These are phyloP conservation scores for Diplolepis rosae DNA, from an alignment of 2,888 invertebrate species.

Conservation along the genomic window DNA sequence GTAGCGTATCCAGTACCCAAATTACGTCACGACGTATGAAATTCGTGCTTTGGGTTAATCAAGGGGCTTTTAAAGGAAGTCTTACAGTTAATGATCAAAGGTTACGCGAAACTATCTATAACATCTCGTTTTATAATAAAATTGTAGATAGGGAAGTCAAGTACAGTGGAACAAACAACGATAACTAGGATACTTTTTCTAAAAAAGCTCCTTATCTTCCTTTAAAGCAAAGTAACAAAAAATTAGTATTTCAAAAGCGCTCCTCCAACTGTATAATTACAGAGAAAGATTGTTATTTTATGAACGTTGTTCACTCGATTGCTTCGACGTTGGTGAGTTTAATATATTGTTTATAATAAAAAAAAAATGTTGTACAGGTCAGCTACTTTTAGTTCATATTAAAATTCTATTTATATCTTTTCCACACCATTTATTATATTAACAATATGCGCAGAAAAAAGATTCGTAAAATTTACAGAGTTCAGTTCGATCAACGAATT, in stretches of 20 bases:
- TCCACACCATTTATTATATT: no score
- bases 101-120: background rate
- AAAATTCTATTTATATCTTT: no score
- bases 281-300: background rate
- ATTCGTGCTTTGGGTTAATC: slow-evolving; percentile 45
- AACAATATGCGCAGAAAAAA: no score
- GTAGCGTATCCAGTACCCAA: slow-evolving; percentile 51
- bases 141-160: background rate
- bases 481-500: no score
- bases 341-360: no score
- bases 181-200: background rate
- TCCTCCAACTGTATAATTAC: background rate
- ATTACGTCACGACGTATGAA: slow-evolving; percentile 38
- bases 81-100: slow-evolving; percentile 23
- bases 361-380: no score
- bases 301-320: background rate
- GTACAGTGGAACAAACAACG: background rate
- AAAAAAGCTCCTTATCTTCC: background rate
- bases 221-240: background rate
- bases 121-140: background rate
- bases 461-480: no score
- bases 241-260: background rate
- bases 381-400: no score
- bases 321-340: background rate
- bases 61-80: slow-evolving; percentile 48